Base-by-base conservation (phyloP, 2,888 invertebrate species). In the Pedicia rivosa region DNA sequence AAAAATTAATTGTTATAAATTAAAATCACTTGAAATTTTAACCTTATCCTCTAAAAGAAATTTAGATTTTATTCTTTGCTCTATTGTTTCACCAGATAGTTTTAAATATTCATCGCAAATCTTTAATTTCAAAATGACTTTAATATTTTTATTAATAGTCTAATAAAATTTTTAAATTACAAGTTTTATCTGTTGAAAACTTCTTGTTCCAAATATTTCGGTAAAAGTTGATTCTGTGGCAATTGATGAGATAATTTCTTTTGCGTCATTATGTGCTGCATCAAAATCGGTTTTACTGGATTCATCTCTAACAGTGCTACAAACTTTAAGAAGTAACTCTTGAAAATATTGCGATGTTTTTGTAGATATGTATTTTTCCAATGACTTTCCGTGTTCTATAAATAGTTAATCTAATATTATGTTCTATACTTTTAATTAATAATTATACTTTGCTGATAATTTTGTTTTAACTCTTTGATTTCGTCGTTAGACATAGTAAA, bases 281-380 rank as follows among this genome's bases (percentile, higher is more conserved):
- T 65, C 67, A 27, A 67, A 70, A 59, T 92, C 78, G 5, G 75
- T 69, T 10, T 73, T 67, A 53, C 76, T 74, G 45, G 76, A 76
- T 62, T 94, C 94, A 54, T 84, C 59, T 4, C 61, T 53, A 53
- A 63, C 63, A 52, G 74, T 78, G 55, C 77, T 76, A 50, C 79
- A 79, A 13, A 90, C 59, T 19, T 91, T 86, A 16, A 88, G 78
- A 64, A 95, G 74, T 27, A 95, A 66, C 37, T 90, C 72, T 58
- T 83, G 80, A 65, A 95, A 94, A 53, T 79, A 79, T n/a, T 94
- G 94, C 32, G 86, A 86, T 3, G 92, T 92, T 56, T 95, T 95
- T 35, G 78, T 75, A 43, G 70, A 71, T 17, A 94, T 60, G 54
- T 88, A 90, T 35, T 78, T 72, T 53, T 92, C 91, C 46, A 92